A percentile compares a stretch with the other conserved stretches of the same genome.
Conservation (phyloP, 1,140 invertebrate species). For the Euwallacea fornicatus region DNA sequence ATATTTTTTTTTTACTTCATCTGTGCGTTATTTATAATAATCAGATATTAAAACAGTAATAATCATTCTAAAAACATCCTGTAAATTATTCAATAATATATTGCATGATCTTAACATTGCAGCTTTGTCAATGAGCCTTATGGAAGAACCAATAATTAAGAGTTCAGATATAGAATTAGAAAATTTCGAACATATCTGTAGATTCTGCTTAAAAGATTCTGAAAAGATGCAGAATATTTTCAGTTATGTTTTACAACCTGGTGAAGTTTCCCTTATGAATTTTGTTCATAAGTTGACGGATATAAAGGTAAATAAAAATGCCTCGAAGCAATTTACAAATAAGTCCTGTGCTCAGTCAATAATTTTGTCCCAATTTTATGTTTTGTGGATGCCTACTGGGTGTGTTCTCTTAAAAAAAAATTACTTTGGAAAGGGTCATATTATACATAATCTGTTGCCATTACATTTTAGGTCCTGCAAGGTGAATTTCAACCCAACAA, state of each 20-base stretch:
- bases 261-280: slow-evolving; percentile 30
- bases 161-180: slow-evolving; percentile 29
- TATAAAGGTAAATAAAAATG: slow-evolving; percentile 37
- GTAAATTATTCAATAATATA: no score
- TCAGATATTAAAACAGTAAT: no score
- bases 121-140: no score
- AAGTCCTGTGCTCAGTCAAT: no score
- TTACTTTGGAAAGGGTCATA: slow-evolving; percentile 6
- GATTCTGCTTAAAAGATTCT: slow-evolving; percentile 41
- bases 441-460: neutral
- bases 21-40: no score
- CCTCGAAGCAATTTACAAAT: no score
- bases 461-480: slow-evolving; percentile 37
- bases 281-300: slow-evolving; percentile 42
- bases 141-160: neutral
- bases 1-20: no score
- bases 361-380: no score
- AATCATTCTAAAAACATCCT: no score
- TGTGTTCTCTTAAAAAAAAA: slow-evolving; percentile 2
- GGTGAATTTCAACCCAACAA: slow-evolving; percentile 38
- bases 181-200: slow-evolving; percentile 37
- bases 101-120: no score
- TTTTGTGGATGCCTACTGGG: neutral
- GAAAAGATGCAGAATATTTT: slow-evolving; percentile 37
- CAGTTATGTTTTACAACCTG: slow-evolving; percentile 32